Conservation (phyloP, 1,140 invertebrate genomes). For the Drosophila teissieri region DNA sequence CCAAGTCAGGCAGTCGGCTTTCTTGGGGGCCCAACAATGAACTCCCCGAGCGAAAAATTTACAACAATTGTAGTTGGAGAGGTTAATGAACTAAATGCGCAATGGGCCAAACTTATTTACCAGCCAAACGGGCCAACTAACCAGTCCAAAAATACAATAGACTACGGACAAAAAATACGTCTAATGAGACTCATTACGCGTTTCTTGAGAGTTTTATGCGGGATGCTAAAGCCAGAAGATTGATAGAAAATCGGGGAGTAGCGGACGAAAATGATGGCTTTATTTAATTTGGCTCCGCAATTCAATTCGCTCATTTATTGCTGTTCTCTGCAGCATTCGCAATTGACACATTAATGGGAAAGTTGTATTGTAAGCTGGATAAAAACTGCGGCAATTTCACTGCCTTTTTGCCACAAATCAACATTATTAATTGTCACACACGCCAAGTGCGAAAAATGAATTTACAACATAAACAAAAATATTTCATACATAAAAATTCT, state of each 20-base stretch:
- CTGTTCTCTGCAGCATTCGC: constrained; percentile 8
- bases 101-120: constrained; percentile 77
- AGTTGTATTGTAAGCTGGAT: background rate
- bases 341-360: constrained; percentile 37
- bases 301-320: constrained; percentile 29
- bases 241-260: constrained; percentile 26
- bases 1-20: constrained; percentile 27
- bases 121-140: constrained; percentile 22
- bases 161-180: constrained; percentile 29
- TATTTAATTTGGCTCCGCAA: constrained; percentile 46
- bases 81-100: constrained; percentile 80
- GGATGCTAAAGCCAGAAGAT: constrained; percentile 18
- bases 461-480: constrained; percentile 52
- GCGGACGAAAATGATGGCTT: constrained; percentile 42
- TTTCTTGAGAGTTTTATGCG: constrained; percentile 53
- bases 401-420: constrained; percentile 37
- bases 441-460: constrained; percentile 14
- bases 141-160: constrained; percentile 33
- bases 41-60: constrained; percentile 61
- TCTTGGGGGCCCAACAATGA: constrained; percentile 65
- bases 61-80: constrained; percentile 78
- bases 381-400: background rate
- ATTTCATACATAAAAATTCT: constrained; percentile 54
- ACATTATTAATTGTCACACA: constrained; percentile 67
- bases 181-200: constrained; percentile 76